Evolutionary conservation across 1,140 invertebrate species (phyloP).

Genomic region (Procambarus clarkii): DNA sequence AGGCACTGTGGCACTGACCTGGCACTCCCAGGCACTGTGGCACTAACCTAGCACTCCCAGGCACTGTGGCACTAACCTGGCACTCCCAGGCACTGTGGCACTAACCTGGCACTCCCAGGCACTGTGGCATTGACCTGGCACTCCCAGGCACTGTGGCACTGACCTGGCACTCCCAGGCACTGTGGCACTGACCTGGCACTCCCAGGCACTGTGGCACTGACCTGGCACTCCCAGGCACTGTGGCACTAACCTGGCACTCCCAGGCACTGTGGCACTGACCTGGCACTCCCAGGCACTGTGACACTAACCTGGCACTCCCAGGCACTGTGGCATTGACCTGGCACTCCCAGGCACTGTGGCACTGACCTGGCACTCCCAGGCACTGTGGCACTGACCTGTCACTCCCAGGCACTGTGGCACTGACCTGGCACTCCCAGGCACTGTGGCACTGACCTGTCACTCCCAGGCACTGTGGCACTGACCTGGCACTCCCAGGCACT

Average conservation of each 20-base stretch:
- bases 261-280: constrained; percentile 34
- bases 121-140: no score
- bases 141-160: constrained; percentile 7
- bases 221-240: not conserved
- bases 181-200: constrained; percentile 50
- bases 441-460: no score
- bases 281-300: constrained; percentile 15
- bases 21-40: no score
- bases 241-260: constrained; percentile 37
- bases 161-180: constrained; percentile 31
- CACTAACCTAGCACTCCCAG: no score
- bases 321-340: no score
- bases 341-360: not conserved
- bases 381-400: no score
- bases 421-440: constrained; percentile 62
- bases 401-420: not conserved
- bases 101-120: constrained; percentile 62
- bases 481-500: constrained; percentile 38
- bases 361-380: constrained; percentile 63
- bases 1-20: constrained; percentile 38
- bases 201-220: no score
- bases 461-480: constrained; percentile 10
- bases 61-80: constrained; percentile 48
- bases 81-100: not conserved
- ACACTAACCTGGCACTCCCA: constrained; percentile 57